Evolutionary conservation across 2,113 vertebrate species (phyloP), one percentile per base, ranked within the genome.

Genomic region (Sylvietta virens): DNA sequence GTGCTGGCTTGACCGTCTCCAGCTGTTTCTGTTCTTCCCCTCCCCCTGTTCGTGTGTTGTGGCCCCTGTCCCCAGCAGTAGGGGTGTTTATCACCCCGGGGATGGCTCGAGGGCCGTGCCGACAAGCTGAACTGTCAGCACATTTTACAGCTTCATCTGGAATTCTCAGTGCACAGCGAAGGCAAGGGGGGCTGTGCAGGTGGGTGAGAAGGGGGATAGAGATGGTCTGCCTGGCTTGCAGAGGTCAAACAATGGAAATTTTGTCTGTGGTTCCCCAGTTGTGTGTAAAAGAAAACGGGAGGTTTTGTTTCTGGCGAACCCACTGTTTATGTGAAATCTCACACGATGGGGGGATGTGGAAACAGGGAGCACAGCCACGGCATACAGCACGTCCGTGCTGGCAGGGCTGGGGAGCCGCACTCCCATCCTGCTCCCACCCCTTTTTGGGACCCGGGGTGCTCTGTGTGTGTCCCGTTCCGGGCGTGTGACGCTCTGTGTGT

Each of bases 391-490:
- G 15, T 82, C 57, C 1, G 0, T n/a, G 35, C 44, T 17, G 3
- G 15, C 16, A 15, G 3, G 1, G 9, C 7, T 3, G 13, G 31
- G 22, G 8, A 61, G 15, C 23, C 15, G 1, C 70, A 16, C 40
- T 58, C 18, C 54, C 17, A 1, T 40, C 47, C 39, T 4, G 7
- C n/a, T 50, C 1, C 0, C 10, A 5, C 18, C 17, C 53, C 9
- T 7, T 51, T 89, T 6, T 3, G 31, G 33, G 22, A 26, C 3
- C 4, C 0, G 0, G 48, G 35, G 1, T 14, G 16, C 22, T 65
- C 1, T 2, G 6, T 0, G 1, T 10, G 3, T 1, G 3, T 42
- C 18, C n/a, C 2, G 0, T 24, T 19, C 9, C 40, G 3, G 9
- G 9, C 20, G 16, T 76, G 15, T 86, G 78, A 96, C 66, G 12